Conservation (phyloP, 37 sponge, comb jelly and placozoan genomes). For the Halisarca cf. caerulea region DNA sequence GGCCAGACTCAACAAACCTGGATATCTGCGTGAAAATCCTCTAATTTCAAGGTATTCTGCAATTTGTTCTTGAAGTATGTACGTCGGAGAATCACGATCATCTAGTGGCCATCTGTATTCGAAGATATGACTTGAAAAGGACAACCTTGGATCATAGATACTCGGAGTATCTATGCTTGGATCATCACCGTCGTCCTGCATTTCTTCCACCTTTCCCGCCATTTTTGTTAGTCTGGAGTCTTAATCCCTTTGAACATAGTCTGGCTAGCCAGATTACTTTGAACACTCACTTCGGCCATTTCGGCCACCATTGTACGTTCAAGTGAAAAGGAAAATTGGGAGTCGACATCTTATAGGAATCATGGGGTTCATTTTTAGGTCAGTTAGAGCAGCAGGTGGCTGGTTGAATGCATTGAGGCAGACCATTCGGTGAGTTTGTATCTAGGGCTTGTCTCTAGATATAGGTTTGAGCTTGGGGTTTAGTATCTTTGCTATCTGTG, state of each 20-base stretch:
- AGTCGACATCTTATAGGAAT: too few relatives aligned
- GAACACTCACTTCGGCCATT: too few relatives aligned
- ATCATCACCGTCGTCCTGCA: background rate
- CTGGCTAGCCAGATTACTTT: too few relatives aligned
- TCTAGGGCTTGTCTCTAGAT: too few relatives aligned
- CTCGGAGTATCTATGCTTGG: too few relatives aligned
- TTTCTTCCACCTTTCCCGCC: too few relatives aligned
- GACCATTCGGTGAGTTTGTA: constrained; percentile 28
- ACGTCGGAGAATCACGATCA: constrained; percentile 64
- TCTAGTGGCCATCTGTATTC: constrained; percentile 93
- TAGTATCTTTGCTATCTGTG: too few relatives aligned
- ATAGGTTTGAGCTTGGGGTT: too few relatives aligned
- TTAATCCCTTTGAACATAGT: too few relatives aligned
- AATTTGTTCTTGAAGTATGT: constrained; percentile 93
- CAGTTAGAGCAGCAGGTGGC: constrained; percentile 53
- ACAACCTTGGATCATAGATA: constrained; percentile 37
- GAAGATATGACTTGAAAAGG: constrained; percentile 63
- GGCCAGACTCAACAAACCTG: constrained; percentile 33
- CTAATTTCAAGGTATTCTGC: constrained; percentile 84
- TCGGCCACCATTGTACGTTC: too few relatives aligned
- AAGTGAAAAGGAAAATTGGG: too few relatives aligned
- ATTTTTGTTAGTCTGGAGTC: too few relatives aligned
- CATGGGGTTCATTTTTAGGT: constrained; percentile 60
- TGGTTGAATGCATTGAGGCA: constrained; percentile 43
- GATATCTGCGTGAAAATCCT: constrained; percentile 85